Conservation (phyloP, 2,888 invertebrate genomes). For the Blastobasis adustella region DNA sequence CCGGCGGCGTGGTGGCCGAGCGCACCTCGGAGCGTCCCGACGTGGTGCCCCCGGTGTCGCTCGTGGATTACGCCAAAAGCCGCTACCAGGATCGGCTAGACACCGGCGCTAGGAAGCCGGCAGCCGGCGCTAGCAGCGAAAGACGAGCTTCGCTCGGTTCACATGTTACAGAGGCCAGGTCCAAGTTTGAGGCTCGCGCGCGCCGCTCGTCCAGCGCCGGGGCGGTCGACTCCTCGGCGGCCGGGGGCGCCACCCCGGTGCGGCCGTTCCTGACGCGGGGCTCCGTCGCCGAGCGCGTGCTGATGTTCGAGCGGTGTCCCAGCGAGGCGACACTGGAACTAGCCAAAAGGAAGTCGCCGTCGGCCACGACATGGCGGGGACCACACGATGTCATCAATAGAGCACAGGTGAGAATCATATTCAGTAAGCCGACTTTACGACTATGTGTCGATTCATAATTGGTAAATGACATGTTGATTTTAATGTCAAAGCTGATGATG, state of each 20-base stretch:
- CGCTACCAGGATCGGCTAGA: constrained; percentile 77
- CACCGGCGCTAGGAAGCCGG: constrained; percentile 62
- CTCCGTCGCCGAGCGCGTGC: constrained; percentile 91
- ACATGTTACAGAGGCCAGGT: constrained; percentile 67
- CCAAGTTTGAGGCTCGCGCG: constrained; percentile 69
- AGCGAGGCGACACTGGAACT: constrained; percentile 82
- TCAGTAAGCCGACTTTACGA: no score
- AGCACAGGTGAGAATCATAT: constrained; percentile 56
- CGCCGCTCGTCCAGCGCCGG: constrained; percentile 65
- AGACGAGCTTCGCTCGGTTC: constrained; percentile 62
- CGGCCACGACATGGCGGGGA: constrained; percentile 73
- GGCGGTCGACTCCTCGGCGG: constrained; percentile 47
- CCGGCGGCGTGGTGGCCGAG: constrained; percentile 75
- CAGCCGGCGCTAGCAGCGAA: constrained; percentile 58
- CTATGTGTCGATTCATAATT: no score
- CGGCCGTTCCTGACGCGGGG: constrained; percentile 91
- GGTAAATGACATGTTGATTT: no score
- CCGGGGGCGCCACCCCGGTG: constrained; percentile 74
- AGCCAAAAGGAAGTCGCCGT: constrained; percentile 76
- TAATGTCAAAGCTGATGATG: no score
- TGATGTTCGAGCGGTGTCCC: constrained; percentile 93
- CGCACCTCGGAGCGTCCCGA: constrained; percentile 62
- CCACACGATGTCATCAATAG: constrained; percentile 70
- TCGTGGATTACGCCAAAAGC: constrained; percentile 79
- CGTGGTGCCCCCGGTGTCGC: constrained; percentile 70